Evolutionary conservation across 2,797 vertebrate genomes (phyloP), one percentile per base, ranked within the genome.

Genomic region (Melanotaenia maccullochi): DNA sequence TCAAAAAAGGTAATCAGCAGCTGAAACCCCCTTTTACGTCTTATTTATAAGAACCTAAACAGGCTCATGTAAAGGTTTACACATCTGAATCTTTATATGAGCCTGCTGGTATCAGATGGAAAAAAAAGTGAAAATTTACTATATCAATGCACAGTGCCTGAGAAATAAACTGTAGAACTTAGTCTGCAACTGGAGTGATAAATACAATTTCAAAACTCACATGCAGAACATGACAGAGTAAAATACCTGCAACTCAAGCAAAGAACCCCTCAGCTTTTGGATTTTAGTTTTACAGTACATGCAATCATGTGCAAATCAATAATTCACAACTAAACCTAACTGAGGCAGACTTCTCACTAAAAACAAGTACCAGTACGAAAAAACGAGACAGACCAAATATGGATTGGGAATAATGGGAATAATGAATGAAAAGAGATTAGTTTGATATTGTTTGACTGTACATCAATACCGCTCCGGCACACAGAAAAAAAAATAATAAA

Each of bases 261-360:
- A 72, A 76, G 54, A 74, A 32, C 4, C 32, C 52, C 51, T 60
- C 61, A 58, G 64, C 64, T 72, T 61, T 28, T 68, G 58, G 60
- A 74, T 60, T 67, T 25, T 9, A 59, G 60, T 30, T 69, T 82
- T 89, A 92, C 90, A 90, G 91, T 90, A 90, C 87, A 90, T 74
- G 88, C 84, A 44, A 44, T 88, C 67, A 69, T 90, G 88, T 91
- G 87, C 89, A 90, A 90, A 92, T 81, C 73, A 78, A 63, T 78
- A 35, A 64, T 75, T 80, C 75, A 86, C 72, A 81, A 76, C 67
- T 36, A 38, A 55, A 86, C 64, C 69, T 52, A 62, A 79, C 63
- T 74, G 75, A 82, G 78, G 80, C 75, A 73, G 59, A 65, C 33
- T 73, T 38, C 59, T 55, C 42, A 69, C 71, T n/a, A 13, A 73